A percentile compares a stretch with the other conserved stretches of the same genome.
These are phyloP conservation scores for Tychaedon coryphoeus DNA, from an alignment of 2,113 vertebrate genomes.

Conservation along the genomic window DNA sequence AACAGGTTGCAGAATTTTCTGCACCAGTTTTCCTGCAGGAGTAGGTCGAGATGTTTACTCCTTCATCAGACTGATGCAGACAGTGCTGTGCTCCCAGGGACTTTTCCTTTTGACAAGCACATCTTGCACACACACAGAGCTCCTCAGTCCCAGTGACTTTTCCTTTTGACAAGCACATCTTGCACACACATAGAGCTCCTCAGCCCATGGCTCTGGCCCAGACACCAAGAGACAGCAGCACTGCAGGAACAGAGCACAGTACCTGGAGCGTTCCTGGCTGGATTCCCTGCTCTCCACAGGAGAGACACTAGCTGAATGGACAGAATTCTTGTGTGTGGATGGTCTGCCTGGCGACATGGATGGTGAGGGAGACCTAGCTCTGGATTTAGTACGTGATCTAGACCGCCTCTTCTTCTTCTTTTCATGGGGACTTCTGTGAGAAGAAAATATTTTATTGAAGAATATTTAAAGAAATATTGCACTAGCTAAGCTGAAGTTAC, in stretches of 20 bases:
- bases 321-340: constrained; percentile 70
- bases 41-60: neutral
- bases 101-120: neutral
- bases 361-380: constrained; percentile 80
- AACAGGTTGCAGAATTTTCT: neutral
- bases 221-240: neutral
- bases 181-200: too few species aligned
- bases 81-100: neutral
- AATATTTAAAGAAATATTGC: neutral
- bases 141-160: neutral
- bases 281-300: constrained; percentile 88
- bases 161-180: too few species aligned
- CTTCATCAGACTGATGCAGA: neutral
- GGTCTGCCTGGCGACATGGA: constrained; percentile 79
- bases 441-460: neutral
- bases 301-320: constrained; percentile 83
- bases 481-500: neutral
- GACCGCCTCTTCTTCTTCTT: constrained; percentile 83
- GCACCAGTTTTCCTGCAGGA: neutral
- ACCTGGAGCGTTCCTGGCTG: constrained; percentile 90
- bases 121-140: neutral
- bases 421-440: constrained; percentile 80
- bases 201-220: neutral
- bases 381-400: constrained; percentile 75
- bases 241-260: neutral